Evolutionary conservation across 2,888 invertebrate genomes (phyloP).

Genomic region (Odontothrips loti): DNA sequence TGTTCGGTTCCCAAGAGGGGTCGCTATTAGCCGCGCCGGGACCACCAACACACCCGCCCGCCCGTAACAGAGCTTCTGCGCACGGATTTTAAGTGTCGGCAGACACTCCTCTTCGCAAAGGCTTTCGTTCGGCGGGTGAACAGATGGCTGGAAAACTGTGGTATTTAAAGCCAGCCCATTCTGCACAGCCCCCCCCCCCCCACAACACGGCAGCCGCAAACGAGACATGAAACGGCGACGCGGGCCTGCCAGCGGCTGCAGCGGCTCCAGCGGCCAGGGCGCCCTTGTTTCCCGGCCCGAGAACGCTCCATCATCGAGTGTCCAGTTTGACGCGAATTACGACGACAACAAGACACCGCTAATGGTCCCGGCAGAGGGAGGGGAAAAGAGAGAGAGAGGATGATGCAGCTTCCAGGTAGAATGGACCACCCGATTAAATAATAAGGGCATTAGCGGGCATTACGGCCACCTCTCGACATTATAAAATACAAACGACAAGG

Average conservation of each 20-base stretch:
- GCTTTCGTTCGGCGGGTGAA: too few relatives aligned
- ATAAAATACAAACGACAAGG: background rate
- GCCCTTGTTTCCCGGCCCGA: background rate
- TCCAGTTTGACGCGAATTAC: constrained; percentile 6
- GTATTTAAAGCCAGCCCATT: too few relatives aligned
- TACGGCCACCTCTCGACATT: background rate
- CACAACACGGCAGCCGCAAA: too few relatives aligned
- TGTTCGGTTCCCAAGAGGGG: background rate
- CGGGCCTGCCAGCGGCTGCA: background rate
- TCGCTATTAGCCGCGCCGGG: background rate
- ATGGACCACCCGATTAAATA: background rate
- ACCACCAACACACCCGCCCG: too few relatives aligned
- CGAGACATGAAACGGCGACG: too few relatives aligned
- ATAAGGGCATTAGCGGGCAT: background rate
- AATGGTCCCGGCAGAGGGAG: background rate
- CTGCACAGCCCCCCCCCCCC: too few relatives aligned
- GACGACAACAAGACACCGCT: constrained; percentile 1
- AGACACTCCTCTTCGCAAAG: too few relatives aligned
- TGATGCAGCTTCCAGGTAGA: background rate
- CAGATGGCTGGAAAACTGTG: too few relatives aligned
- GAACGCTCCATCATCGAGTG: constrained; percentile 6
- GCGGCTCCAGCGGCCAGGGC: background rate
- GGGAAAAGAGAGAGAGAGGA: background rate
- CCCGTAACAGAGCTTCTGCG: too few relatives aligned
- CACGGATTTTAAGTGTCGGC: too few relatives aligned